These are phyloP conservation scores for Macrotis lagotis DNA, from an alignment of 2,113 vertebrate genomes.

Conservation along the genomic window DNA sequence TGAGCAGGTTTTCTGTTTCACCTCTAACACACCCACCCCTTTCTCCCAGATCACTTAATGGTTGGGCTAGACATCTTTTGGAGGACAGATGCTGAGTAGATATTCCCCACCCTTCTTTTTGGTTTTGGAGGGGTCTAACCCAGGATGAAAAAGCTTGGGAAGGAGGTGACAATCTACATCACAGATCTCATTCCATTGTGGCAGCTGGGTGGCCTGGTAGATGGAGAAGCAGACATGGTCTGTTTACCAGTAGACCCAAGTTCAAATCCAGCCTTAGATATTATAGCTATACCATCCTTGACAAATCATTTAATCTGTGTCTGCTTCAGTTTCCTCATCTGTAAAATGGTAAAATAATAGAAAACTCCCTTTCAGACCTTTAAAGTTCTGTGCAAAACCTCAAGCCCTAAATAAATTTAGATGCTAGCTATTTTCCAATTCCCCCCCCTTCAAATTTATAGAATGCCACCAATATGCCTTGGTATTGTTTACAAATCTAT, in stretches of 20 bases:
- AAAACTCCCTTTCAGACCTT: neutral
- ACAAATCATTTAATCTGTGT: neutral
- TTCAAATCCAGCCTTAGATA: neutral
- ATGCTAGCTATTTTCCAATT: neutral
- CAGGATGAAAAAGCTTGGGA: neutral
- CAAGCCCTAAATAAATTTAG: too few species aligned
- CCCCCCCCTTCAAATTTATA: neutral
- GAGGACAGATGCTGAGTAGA: neutral
- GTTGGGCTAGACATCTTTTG: neutral
- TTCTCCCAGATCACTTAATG: neutral
- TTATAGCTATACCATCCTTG: neutral
- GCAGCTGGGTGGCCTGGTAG: neutral
- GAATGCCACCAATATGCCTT: neutral
- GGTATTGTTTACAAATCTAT: neutral
- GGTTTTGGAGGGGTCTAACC: neutral
- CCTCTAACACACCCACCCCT: neutral
- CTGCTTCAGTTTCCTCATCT: neutral
- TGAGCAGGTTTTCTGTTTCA: neutral
- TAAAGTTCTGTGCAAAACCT: neutral
- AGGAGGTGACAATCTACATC: neutral
- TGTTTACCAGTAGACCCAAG: too few species aligned
- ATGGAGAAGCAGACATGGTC: neutral
- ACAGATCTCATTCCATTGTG: neutral
- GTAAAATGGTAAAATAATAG: neutral
- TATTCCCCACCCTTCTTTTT: neutral